Evolutionary conservation across 1,140 invertebrate species (phyloP).

Genomic region (Rhopalosiphum maidis): DNA sequence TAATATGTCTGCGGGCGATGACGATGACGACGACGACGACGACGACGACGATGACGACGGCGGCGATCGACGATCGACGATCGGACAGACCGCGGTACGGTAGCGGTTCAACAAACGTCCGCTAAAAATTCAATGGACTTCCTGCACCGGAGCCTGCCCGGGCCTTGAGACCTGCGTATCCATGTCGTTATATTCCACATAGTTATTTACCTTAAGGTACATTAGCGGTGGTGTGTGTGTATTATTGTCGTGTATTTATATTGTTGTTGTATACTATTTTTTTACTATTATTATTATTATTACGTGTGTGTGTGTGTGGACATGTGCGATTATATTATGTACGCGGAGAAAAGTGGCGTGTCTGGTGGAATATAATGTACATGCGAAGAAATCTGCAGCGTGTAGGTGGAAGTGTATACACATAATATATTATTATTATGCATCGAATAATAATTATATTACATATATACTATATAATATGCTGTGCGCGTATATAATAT

Average conservation of each 20-base stretch:
- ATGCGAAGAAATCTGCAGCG: neutral
- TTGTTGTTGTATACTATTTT: neutral
- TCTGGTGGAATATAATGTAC: neutral
- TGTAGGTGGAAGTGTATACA: neutral
- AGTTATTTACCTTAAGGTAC: neutral
- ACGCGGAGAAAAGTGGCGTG: neutral
- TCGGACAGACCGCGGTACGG: neutral
- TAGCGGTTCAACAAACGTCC: slow-evolving; percentile 53
- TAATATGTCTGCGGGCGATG: slow-evolving; percentile 20
- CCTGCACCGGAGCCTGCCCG: neutral
- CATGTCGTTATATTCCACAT: neutral
- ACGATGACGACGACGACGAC: neutral
- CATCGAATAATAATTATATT: neutral
- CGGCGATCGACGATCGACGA: neutral
- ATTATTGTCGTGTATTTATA: neutral
- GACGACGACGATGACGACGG: neutral
- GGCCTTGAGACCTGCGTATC: slow-evolving; percentile 15
- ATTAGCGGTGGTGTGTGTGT: neutral
- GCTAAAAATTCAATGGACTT: slow-evolving; percentile 39
- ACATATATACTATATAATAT: neutral
- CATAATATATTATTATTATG: neutral
- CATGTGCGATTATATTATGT: neutral
- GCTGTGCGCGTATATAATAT: neutral
- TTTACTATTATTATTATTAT: neutral
- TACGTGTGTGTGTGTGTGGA: neutral